Evolutionary conservation across 1,140 invertebrate genomes (phyloP).

Genomic region (Sipha flava): DNA sequence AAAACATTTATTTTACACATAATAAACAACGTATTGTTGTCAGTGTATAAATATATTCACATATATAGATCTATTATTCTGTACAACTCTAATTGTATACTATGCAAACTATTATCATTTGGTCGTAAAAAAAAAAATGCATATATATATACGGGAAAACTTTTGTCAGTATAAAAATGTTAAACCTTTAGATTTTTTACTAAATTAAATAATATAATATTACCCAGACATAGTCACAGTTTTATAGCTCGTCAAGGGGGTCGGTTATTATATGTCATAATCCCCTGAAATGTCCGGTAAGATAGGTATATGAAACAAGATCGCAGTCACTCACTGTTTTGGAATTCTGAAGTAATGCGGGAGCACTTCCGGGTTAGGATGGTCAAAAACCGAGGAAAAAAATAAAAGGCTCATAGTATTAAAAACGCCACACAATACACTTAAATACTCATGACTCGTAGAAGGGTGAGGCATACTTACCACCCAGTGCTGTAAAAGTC

Average conservation of each 20-base stretch:
- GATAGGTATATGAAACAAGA: not conserved
- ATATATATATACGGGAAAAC: no score
- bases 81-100: no score
- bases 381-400: not conserved
- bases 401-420: not conserved
- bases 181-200: not conserved
- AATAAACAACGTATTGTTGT: no score
- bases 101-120: no score
- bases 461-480: not conserved
- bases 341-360: not conserved
- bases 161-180: not conserved
- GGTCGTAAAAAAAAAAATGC: no score
- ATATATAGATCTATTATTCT: no score
- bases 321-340: not conserved
- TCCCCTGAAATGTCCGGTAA: not conserved
- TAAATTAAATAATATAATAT: conserved; percentile 3
- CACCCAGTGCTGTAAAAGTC: not conserved
- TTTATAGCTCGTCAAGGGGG: not conserved
- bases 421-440: not conserved
- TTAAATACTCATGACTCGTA: not conserved
- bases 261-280: not conserved
- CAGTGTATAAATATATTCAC: no score
- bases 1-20: no score
- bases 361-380: not conserved
- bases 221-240: not conserved